Evolutionary conservation across 1,140 invertebrate genomes (phyloP), one percentile per base, ranked within the genome.

Genomic region (Drosophila insularis): DNA sequence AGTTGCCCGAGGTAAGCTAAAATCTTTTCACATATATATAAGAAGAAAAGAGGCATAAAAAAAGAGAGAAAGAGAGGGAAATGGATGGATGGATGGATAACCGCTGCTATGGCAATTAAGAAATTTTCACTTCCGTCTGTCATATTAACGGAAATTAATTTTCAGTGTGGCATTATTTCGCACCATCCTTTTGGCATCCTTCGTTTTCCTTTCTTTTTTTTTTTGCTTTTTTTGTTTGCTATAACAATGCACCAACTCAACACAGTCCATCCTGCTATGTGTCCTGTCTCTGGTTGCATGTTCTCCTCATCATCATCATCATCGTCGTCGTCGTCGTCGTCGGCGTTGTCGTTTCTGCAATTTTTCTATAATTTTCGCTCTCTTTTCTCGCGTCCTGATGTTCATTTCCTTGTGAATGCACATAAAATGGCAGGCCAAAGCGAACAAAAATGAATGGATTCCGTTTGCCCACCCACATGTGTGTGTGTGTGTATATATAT

Each of bases 91-190:
- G 27, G 27, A 21, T 50, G 19, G 43, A 50, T 50, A 50, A 50
- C 43, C 17, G 43, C n/a, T 19, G 43, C 13, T 50, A 50, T 50
- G 43, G 43, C 62, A 63, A 63, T 63, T 63, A 63, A 63, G 43
- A 63, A 63, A 63, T 63, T 53, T 53, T 63, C 37, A 63, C 62
- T 46, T 63, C 62, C 62, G 62, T 17, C 23, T 46, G 62, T 46
- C 37, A 63, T 63, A 46, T 63, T 32, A 63, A 63, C 62, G 62
- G 62, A 63, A 63, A 63, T 63, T 63, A 63, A 63, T 63, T 50
- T 63, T 63, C 62, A 63, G 39, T 63, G 43, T 63, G 43, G 40
- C 43, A 46, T 63, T 63, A 63, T 63, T 63, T 50, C 21, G 43
- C 43, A 50, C 43, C 43, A 50, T 50, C 43, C 43, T 50, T 50